Base-by-base conservation (phyloP, 2,113 vertebrate species). In the Mungos mungo region DNA sequence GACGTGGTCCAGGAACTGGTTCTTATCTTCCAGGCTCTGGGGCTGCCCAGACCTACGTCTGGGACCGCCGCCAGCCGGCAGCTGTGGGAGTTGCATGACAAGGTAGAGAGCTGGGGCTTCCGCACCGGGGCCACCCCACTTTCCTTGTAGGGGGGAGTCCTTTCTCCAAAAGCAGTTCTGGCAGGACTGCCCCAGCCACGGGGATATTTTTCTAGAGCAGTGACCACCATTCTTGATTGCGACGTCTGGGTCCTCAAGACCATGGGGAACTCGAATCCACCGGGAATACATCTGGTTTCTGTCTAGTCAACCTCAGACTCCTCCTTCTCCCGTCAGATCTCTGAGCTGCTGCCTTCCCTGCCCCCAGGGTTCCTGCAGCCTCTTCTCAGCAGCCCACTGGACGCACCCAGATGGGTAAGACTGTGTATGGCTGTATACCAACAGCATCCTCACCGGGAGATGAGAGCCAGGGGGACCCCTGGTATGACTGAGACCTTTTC, bases 401-500 rank as follows among this genome's bases (percentile, higher is more conserved):
- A 96, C 68, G 74, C 98, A 38, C 97, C 98, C 80, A 98, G 98
- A 96, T 99, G 99, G 99, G 99, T 99, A 99, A 66, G 99, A 97
- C 69, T 81, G 19, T 68, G 14, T 77, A 3, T 33, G 50, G 10
- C 45, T 66, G 18, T 52, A 7, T 33, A 38, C 13, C 15, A 90
- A 27, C 31, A 71, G 1, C 35, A 10, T 65, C 38, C 38, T 87
- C 41, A 27, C 66, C 33, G 63, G 41, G 89, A 89, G 29, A 27
- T 47, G 25, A 23, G 31, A 52, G 50, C 11, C 72, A 85, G 69
- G 87, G 38, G 29, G 7, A 8, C n/a, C 63, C 5, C 27, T 47
- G 10, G 6, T 2, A 0, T 83, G 41, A 97, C 88, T 5, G 31
- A 88, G 57, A 35, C 23, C 8, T 90, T 81, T 69, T 19, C 38